These are phyloP conservation scores for Conus ventricosus DNA, from an alignment of 1,140 invertebrate species.

Conservation along the genomic window DNA sequence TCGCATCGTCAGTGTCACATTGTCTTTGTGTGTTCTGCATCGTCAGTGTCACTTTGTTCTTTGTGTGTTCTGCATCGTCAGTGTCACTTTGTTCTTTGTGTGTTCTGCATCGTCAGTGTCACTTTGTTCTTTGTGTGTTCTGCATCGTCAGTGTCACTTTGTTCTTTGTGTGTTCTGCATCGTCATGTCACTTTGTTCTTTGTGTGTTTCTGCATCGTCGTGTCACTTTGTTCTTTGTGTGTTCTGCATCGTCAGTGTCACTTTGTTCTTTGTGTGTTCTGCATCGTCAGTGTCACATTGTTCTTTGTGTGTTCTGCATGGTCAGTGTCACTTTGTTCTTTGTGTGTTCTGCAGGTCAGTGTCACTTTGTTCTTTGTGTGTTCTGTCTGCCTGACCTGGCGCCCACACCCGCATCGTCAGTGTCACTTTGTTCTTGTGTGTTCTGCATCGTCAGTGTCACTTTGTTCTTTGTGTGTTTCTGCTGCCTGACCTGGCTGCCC, in stretches of 20 bases:
- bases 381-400: conserved; percentile 63
- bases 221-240: neutral
- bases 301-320: conserved; percentile 57
- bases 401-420: conserved; percentile 67
- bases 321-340: conserved; percentile 49
- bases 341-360: too few species aligned
- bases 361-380: conserved; percentile 29
- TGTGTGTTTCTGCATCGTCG: too few species aligned
- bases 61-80: conserved; percentile 70
- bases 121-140: too few species aligned
- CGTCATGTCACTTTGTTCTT: conserved; percentile 47
- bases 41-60: conserved; percentile 50
- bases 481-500: conserved; percentile 61
- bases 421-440: neutral
- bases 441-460: conserved; percentile 63
- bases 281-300: conserved; percentile 59
- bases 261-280: too few species aligned
- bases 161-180: conserved; percentile 53
- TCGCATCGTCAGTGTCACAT: conserved; percentile 62
- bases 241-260: conserved; percentile 65
- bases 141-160: conserved; percentile 60
- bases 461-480: conserved; percentile 45
- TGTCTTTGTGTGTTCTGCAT: conserved; percentile 53
- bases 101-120: conserved; percentile 66
- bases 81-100: conserved; percentile 3